Evolutionary conservation across 1,140 invertebrate species (phyloP).

Genomic region (Tribolium castaneum): DNA sequence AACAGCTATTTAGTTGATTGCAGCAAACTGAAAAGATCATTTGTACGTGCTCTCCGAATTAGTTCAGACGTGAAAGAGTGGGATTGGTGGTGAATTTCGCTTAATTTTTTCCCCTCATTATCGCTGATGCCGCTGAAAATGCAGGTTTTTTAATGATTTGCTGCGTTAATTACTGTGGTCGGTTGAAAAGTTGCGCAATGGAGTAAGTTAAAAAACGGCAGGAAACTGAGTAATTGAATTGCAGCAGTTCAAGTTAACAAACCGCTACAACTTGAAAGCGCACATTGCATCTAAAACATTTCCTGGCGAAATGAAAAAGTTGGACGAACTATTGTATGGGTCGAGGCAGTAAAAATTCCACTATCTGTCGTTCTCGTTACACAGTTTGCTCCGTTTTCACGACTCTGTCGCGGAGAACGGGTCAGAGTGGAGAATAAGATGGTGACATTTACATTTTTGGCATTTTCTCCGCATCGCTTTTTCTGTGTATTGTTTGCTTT

Average conservation of each 20-base stretch:
- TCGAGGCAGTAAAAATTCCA: slow-evolving; percentile 26
- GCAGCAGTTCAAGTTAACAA: slow-evolving; percentile 27
- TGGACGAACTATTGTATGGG: slow-evolving; percentile 21
- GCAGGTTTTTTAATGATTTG: slow-evolving; percentile 25
- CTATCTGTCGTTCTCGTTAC: slow-evolving; percentile 30
- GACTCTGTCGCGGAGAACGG: neutral
- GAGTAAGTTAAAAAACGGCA: slow-evolving; percentile 1
- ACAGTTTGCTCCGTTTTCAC: slow-evolving; percentile 18
- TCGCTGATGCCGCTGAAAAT: slow-evolving; percentile 13
- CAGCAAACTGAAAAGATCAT: neutral
- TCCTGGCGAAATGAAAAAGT: slow-evolving; percentile 23
- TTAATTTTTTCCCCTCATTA: slow-evolving; percentile 29
- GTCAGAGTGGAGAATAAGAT: slow-evolving; percentile 7
- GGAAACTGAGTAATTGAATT: slow-evolving; percentile 34
- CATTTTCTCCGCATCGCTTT: slow-evolving; percentile 14
- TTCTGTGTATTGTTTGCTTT: slow-evolving; percentile 31
- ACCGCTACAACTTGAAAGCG: slow-evolving; percentile 14
- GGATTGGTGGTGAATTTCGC: neutral
- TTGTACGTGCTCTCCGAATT: neutral
- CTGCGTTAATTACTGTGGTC: slow-evolving; percentile 20
- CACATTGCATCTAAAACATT: slow-evolving; percentile 21
- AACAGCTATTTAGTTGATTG: neutral
- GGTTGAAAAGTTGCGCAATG: slow-evolving; percentile 20
- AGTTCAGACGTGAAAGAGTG: neutral
- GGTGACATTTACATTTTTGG: slow-evolving; percentile 18